These are phyloP conservation scores for Neomicropteryx cornuta DNA, from an alignment of 1,140 invertebrate species.

Conservation along the genomic window DNA sequence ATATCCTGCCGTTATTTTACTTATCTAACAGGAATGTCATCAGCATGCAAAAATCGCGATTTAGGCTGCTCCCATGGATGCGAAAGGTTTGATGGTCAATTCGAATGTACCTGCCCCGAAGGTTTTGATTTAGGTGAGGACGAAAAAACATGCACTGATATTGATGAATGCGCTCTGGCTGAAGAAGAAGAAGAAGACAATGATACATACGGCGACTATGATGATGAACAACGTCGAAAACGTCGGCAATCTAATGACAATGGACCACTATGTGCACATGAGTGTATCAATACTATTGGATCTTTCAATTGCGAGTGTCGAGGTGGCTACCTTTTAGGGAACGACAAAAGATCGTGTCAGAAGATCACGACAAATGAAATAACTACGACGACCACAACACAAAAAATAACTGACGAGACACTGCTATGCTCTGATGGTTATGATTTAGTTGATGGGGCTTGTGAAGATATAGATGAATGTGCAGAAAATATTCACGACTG, in stretches of 20 bases:
- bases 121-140: conserved; percentile 37
- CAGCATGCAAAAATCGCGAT: no score
- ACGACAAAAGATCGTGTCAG: conserved; percentile 27
- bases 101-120: conserved; percentile 47
- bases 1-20: no score
- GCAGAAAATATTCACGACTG: conserved; percentile 42
- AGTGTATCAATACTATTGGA: conserved; percentile 54
- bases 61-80: conserved; percentile 34
- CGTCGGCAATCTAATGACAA: conserved; percentile 16
- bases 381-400: no score
- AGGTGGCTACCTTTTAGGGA: conserved; percentile 18
- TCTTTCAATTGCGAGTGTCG: conserved; percentile 48
- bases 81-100: conserved; percentile 35
- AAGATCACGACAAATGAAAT: no score
- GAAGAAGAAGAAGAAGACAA: conserved; percentile 23
- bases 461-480: conserved; percentile 66
- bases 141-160: conserved; percentile 35
- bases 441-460: conserved; percentile 53
- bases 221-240: conserved; percentile 16
- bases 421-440: no score
- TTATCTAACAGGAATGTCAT: no score
- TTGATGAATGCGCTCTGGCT: conserved; percentile 53
- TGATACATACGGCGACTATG: conserved; percentile 22
- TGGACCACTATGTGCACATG: conserved; percentile 41
- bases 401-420: no score